phyloP scores from a whole-genome alignment of 2,888 invertebrate species.

The Callinectes sapidus region DNA sequence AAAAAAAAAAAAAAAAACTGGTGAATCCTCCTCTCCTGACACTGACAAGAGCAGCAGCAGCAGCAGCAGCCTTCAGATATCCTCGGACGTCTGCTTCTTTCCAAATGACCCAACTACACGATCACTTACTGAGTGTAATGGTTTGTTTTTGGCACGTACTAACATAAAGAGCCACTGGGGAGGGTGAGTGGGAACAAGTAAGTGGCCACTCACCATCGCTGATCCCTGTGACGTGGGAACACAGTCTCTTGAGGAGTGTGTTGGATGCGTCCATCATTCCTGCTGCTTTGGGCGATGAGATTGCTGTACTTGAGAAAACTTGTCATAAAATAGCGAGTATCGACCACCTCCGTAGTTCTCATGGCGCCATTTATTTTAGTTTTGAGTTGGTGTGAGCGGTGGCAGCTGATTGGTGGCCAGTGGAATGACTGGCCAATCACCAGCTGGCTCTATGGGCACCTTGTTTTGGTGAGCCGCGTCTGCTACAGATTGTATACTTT shows the following conservation, averaged over 20 bases:
- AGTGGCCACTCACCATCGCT: conserved; percentile 56
- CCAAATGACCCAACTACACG: too few relatives aligned
- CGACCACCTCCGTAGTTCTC: conserved; percentile 46
- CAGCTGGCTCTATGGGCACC: not conserved
- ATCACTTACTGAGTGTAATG: not conserved
- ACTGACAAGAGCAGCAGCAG: too few relatives aligned
- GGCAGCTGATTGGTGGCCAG: conserved; percentile 39
- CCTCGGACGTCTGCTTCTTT: too few relatives aligned
- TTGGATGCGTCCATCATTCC: conserved; percentile 62
- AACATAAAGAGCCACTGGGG: not conserved
- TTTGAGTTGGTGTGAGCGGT: conserved; percentile 41
- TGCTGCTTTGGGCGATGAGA: not conserved
- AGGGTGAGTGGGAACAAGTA: not conserved
- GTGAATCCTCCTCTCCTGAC: too few relatives aligned
- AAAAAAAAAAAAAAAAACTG: too few relatives aligned
- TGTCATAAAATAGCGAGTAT: conserved; percentile 42
- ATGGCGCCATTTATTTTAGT: conserved; percentile 65
- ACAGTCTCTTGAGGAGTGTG: conserved; percentile 65
- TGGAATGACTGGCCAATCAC: conserved; percentile 34
- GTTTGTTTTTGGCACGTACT: not conserved
- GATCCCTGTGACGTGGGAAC: conserved; percentile 68
- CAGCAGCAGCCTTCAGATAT: too few relatives aligned
- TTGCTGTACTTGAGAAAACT: not conserved
- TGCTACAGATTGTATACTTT: not conserved
- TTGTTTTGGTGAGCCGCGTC: conserved; percentile 43